These are phyloP conservation scores for Pogoniulus pusillus DNA, from an alignment of 2,797 vertebrate genomes.

Conservation along the genomic window DNA sequence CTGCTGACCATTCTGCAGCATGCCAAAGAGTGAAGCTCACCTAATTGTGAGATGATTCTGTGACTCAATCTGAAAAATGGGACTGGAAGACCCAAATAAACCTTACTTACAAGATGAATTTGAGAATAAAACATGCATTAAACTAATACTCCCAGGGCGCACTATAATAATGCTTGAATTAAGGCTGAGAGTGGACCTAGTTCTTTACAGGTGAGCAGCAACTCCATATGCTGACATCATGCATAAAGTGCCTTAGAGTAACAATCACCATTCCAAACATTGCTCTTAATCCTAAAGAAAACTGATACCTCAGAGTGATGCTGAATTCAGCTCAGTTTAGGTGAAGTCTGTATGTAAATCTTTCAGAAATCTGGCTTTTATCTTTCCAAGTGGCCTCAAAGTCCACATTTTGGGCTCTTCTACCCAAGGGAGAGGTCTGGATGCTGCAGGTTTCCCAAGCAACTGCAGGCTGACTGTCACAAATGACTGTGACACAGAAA, in stretches of 20 bases:
- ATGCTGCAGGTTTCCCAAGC: neutral
- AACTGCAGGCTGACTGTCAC: neutral
- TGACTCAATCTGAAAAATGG: neutral
- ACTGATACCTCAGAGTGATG: neutral
- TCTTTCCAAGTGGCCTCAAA: neutral
- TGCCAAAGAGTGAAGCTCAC: neutral
- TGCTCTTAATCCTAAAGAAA: conserved; percentile 38
- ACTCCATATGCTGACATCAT: neutral
- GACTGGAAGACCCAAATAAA: neutral
- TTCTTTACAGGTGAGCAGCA: conserved; percentile 15
- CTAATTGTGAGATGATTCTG: neutral
- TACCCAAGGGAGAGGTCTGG: conserved; percentile 1
- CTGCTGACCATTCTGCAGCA: neutral
- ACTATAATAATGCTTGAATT: neutral
- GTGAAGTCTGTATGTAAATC: neutral
- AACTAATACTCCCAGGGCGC: neutral
- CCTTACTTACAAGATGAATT: neutral
- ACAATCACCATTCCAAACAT: neutral
- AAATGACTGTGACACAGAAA: neutral
- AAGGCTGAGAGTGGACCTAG: neutral
- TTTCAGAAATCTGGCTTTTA: conserved; percentile 38
- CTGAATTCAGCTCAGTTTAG: conserved; percentile 30
- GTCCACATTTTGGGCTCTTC: neutral
- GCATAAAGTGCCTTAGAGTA: conserved; percentile 37
- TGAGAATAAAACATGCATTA: neutral